Conservation (phyloP, 1,140 invertebrate genomes). For the Zaprionus camerounensis region DNA sequence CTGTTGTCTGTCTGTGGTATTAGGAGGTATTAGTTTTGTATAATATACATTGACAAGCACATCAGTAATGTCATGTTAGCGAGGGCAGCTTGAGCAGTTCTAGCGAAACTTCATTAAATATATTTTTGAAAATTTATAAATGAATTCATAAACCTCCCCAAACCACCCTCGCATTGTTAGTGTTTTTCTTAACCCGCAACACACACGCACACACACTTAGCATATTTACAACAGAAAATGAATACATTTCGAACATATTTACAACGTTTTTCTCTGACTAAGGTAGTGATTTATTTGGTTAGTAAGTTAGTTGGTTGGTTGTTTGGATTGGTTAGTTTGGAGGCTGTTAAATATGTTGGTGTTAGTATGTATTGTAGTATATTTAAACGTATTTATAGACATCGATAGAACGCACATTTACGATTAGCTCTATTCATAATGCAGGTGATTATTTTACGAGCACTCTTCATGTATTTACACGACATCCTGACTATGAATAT, state of each 20-base stretch:
- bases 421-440: conserved; percentile 43
- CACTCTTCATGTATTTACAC: neutral
- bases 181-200: conserved; percentile 1
- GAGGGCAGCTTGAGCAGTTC: conserved; percentile 27
- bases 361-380: conserved; percentile 33
- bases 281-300: conserved; percentile 10
- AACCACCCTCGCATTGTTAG: conserved; percentile 14
- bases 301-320: conserved; percentile 18
- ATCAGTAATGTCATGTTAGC: conserved; percentile 12
- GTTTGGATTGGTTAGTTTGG: conserved; percentile 9
- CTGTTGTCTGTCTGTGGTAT: conserved; percentile 29
- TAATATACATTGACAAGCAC: conserved; percentile 73
- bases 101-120: neutral
- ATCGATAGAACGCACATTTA: conserved; percentile 72
- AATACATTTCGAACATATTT: conserved; percentile 31
- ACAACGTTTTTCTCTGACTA: conserved; percentile 25
- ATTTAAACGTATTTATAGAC: conserved; percentile 49
- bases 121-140: too few relatives aligned
- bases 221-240: conserved; percentile 20
- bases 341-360: neutral
- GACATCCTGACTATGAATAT: neutral
- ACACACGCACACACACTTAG: conserved; percentile 8
- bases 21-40: conserved; percentile 28
- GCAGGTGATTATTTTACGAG: conserved; percentile 2
- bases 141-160: too few relatives aligned